A percentile compares a stretch with the other conserved stretches of the same genome.
Evolutionary conservation across 2,888 invertebrate genomes (phyloP).

Genomic region (Macrophya annulata): DNA sequence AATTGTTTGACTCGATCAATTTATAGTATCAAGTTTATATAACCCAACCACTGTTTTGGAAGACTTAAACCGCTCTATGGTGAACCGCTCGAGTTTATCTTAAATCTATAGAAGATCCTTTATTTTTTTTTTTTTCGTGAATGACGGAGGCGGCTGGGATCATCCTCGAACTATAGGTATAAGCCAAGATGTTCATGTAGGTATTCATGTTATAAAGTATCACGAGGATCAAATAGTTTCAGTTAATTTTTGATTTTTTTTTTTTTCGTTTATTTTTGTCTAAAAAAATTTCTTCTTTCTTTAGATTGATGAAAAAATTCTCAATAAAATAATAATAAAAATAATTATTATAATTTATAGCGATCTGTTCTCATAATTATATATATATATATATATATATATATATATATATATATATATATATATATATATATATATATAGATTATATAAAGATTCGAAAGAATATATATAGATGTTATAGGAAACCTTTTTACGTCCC

Average conservation of each 20-base stretch:
- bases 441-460: too few species aligned
- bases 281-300: too few species aligned
- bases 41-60: conserved; percentile 42
- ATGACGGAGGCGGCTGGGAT: too few species aligned
- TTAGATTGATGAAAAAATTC: too few species aligned
- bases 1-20: conserved; percentile 48
- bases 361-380: too few species aligned
- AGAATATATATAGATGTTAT: too few species aligned
- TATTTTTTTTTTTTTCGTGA: too few species aligned
- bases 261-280: neutral
- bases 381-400: too few species aligned
- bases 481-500: neutral
- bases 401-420: too few species aligned
- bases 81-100: conserved; percentile 26
- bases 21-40: conserved; percentile 51
- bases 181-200: conserved; percentile 6
- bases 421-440: too few species aligned
- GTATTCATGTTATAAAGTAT: neutral
- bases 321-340: too few species aligned
- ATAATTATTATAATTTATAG: too few species aligned
- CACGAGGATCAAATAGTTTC: neutral
- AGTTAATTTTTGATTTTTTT: neutral
- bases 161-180: neutral
- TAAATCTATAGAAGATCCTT: conserved; percentile 43
- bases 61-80: conserved; percentile 23